Evolutionary conservation across 2,888 invertebrate genomes (phyloP).

Genomic region (Diarsia dahlii): DNA sequence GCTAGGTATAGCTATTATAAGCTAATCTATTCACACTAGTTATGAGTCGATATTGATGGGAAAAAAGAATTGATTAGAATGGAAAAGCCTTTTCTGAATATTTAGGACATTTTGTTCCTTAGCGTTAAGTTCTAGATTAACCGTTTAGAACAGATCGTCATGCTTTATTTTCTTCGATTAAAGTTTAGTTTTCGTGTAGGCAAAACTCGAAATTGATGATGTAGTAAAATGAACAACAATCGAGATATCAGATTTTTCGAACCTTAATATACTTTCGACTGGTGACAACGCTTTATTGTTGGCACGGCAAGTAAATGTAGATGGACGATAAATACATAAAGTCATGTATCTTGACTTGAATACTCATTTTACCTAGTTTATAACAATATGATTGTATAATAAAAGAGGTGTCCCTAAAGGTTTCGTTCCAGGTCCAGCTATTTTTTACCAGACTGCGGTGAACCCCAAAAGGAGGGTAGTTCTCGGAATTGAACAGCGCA

Average conservation of each 20-base stretch:
- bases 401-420: constrained; percentile 21
- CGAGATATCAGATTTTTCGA: constrained; percentile 5
- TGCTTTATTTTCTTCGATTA: not conserved
- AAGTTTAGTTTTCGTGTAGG: not conserved
- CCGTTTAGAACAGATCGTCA: constrained; percentile 4
- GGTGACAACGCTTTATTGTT: not conserved
- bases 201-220: not conserved
- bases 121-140: not conserved
- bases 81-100: not conserved
- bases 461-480: too few relatives aligned
- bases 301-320: not conserved
- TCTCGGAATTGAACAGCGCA: not conserved
- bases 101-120: not conserved
- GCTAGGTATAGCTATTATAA: not conserved
- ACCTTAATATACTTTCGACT: constrained; percentile 16
- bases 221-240: not conserved
- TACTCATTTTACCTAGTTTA: not conserved
- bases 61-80: not conserved
- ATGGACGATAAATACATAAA: not conserved
- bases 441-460: not conserved
- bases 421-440: not conserved
- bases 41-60: not conserved
- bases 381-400: not conserved
- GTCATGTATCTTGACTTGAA: not conserved
- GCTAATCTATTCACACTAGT: constrained; percentile 8